Percentiles rank a stretch among this genome's conserved stretches.
Evolutionary conservation across 2,113 vertebrate species (phyloP).

Genomic region (Clarias batrachus): DNA sequence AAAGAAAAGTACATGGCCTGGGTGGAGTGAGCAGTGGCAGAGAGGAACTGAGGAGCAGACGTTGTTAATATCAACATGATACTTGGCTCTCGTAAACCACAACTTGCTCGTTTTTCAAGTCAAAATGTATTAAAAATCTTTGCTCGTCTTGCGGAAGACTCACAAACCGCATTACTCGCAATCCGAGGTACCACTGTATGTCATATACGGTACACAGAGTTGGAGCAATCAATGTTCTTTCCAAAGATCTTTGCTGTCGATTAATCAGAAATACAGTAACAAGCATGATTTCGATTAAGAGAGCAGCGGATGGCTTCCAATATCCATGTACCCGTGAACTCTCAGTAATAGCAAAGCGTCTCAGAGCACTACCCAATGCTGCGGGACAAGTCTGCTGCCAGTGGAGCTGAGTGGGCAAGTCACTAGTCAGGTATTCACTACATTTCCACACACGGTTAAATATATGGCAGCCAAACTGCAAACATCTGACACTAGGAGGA

Average conservation of each 20-base stretch:
- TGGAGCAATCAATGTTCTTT: too few relatives aligned
- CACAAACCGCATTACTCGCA: too few relatives aligned
- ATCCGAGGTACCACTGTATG: too few relatives aligned
- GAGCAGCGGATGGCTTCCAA: constrained; percentile 31
- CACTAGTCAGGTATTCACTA: neutral
- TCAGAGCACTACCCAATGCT: constrained; percentile 47
- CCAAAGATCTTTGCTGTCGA: constrained; percentile 24
- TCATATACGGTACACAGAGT: too few relatives aligned
- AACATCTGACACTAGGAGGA: neutral
- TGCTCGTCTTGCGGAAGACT: too few relatives aligned
- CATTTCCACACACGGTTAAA: neutral
- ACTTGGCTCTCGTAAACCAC: too few relatives aligned
- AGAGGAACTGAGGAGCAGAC: too few relatives aligned
- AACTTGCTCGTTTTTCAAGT: too few relatives aligned
- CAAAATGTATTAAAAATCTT: too few relatives aligned
- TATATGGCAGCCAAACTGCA: neutral
- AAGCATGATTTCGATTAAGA: constrained; percentile 49
- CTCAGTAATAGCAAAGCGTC: constrained; percentile 40
- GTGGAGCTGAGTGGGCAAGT: constrained; percentile 41
- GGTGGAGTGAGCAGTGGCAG: too few relatives aligned
- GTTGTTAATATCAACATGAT: too few relatives aligned
- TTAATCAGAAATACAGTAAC: constrained; percentile 50
- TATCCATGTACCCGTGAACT: constrained; percentile 50
- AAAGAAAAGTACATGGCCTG: too few relatives aligned
- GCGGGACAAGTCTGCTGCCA: neutral